phyloP scores from a whole-genome alignment of 2,888 invertebrate species.

The Entomobrya proxima region DNA sequence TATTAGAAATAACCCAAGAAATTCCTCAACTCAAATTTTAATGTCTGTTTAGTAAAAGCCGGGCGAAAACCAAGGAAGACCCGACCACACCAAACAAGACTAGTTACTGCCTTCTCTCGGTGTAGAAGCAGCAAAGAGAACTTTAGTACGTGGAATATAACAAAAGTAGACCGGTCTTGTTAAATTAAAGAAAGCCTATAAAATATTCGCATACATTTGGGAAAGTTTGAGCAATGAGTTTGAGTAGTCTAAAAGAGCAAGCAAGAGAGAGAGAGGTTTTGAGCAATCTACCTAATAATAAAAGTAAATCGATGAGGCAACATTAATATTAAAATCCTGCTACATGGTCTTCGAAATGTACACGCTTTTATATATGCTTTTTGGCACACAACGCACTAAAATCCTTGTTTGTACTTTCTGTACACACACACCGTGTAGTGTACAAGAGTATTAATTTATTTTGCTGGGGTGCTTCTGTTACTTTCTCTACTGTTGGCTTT shows the following conservation, averaged over 20 bases:
- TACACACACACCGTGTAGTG: too few relatives aligned
- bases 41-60: not conserved
- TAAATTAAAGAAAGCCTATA: not conserved
- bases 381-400: slow-evolving; percentile 10
- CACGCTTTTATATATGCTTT: not conserved
- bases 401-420: slow-evolving; percentile 7
- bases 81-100: not conserved
- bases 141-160: too few relatives aligned
- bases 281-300: not conserved
- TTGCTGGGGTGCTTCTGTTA: not conserved
- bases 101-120: not conserved
- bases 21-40: slow-evolving; percentile 11
- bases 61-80: not conserved
- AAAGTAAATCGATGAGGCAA: slow-evolving; percentile 41
- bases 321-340: slow-evolving; percentile 42
- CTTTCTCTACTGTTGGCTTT: not conserved
- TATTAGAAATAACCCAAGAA: slow-evolving; percentile 4
- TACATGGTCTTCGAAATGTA: not conserved
- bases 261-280: not conserved
- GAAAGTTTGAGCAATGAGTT: not conserved
- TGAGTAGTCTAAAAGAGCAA: not conserved
- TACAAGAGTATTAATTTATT: not conserved
- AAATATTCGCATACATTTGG: not conserved
- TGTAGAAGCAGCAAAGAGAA: too few relatives aligned
- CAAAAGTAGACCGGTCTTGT: not conserved